Percentiles rank a stretch among this genome's conserved stretches.
phyloP scores from a whole-genome alignment of 2,113 vertebrate genomes.

The Oxyura jamaicensis region DNA sequence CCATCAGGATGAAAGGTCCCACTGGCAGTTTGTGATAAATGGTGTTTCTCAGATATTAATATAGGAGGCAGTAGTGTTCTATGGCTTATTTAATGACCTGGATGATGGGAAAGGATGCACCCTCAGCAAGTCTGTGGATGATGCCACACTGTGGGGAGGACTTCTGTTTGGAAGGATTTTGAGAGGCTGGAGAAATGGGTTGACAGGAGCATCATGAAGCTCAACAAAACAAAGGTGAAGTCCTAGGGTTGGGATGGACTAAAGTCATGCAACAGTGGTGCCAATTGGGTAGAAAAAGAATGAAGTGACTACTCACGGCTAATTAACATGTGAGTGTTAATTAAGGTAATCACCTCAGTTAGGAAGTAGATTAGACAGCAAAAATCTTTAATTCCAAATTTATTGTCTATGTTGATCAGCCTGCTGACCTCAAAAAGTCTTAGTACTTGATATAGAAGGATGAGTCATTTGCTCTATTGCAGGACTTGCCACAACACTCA shows the following conservation, averaged over 20 bases:
- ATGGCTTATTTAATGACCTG: not conserved
- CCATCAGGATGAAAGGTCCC: not conserved
- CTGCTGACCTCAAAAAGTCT: not conserved
- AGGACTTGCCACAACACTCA: not conserved
- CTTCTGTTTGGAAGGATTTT: not conserved
- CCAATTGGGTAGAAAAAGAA: not conserved
- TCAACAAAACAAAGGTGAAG: not conserved
- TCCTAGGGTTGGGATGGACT: not conserved
- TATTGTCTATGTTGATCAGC: not conserved
- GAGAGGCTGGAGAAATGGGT: not conserved
- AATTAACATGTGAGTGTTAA: not conserved
- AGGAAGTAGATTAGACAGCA: not conserved
- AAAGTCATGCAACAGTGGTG: not conserved
- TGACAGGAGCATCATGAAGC: not conserved
- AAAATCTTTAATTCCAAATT: not conserved
- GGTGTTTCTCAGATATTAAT: not conserved
- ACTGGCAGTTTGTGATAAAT: accelerated
- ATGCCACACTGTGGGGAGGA: not conserved
- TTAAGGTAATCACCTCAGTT: too few species aligned
- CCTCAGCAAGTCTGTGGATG: not conserved
- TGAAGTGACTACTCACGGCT: not conserved
- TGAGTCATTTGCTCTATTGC: not conserved
- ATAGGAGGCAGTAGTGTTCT: not conserved
- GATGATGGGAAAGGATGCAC: not conserved
- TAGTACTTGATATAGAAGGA: not conserved